Percentiles rank a stretch among this genome's conserved stretches.
Evolutionary conservation across 2,113 vertebrate species (phyloP).

Genomic region (Sinocyclocheilus grahami): DNA sequence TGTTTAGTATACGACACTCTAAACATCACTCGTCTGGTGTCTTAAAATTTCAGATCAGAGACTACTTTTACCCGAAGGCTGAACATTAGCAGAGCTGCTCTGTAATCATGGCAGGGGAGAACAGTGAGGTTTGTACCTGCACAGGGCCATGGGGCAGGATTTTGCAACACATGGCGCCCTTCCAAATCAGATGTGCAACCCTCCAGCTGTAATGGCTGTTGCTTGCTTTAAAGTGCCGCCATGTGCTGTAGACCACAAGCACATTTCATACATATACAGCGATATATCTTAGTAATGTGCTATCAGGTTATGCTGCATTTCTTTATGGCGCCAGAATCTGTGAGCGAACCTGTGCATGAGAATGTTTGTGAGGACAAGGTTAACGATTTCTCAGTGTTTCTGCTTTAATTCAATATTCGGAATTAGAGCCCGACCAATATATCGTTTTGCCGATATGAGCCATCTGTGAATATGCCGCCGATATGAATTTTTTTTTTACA

Average conservation of each 20-base stretch:
- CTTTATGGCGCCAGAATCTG: background rate
- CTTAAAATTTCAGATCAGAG: conserved; percentile 29
- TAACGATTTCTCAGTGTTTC: background rate
- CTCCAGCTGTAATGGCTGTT: conserved; percentile 29
- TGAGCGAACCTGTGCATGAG: background rate
- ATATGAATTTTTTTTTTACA: no score
- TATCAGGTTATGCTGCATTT: conserved; percentile 43
- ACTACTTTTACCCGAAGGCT: background rate
- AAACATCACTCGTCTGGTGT: conserved; percentile 22
- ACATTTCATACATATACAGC: conserved; percentile 35
- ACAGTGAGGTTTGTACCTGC: conserved; percentile 26
- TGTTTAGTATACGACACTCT: background rate
- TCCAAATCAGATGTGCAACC: conserved; percentile 34
- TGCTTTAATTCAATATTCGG: background rate
- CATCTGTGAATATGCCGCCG: no score
- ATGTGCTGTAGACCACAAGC: conserved; percentile 40
- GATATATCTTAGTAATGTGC: no score
- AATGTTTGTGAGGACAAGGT: conserved; percentile 1
- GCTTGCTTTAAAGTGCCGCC: conserved; percentile 43
- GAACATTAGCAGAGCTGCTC: conserved; percentile 4
- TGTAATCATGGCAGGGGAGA: conserved; percentile 40
- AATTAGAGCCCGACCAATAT: no score
- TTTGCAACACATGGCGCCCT: conserved; percentile 45
- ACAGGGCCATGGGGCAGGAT: conserved; percentile 28
- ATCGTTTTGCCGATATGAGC: no score